phyloP scores from a whole-genome alignment of 2,113 vertebrate species.

The Sorex araneus region DNA sequence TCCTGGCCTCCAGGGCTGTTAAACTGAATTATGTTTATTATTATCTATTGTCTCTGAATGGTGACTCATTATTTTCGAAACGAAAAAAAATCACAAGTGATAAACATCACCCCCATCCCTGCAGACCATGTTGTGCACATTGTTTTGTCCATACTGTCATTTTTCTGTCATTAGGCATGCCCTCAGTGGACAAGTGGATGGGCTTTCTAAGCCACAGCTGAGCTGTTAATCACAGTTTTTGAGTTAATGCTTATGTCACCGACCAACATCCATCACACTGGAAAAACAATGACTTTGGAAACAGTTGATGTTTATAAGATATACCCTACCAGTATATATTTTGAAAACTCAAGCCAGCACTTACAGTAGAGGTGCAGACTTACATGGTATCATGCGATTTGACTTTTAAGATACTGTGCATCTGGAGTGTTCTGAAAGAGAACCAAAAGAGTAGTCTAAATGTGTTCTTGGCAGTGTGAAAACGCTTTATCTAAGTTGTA shows the following conservation, averaged over 20 bases:
- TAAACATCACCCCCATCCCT: slow-evolving; percentile 77
- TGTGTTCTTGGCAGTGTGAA: no score
- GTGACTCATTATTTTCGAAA: slow-evolving; percentile 87
- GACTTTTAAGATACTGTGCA: not conserved
- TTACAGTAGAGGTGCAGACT: not conserved
- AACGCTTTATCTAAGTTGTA: not conserved
- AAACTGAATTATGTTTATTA: slow-evolving; percentile 82
- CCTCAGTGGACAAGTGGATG: slow-evolving; percentile 8
- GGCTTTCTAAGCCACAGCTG: slow-evolving; percentile 56
- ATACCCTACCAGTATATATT: not conserved
- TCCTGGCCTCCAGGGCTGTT: slow-evolving; percentile 78
- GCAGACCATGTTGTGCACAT: slow-evolving; percentile 63
- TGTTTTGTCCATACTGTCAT: slow-evolving; percentile 54
- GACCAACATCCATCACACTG: not conserved
- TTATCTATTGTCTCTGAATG: slow-evolving; percentile 75
- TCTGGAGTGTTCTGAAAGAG: not conserved
- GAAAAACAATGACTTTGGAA: slow-evolving; percentile 32
- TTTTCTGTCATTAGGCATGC: slow-evolving; percentile 55
- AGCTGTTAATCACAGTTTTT: slow-evolving; percentile 64
- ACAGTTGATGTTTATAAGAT: slow-evolving; percentile 11
- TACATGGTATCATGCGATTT: not conserved
- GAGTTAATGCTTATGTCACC: slow-evolving; percentile 44
- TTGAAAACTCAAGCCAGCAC: slow-evolving; percentile 17
- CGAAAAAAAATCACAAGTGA: slow-evolving; percentile 81
- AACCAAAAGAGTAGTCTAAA: no score